Evolutionary conservation across 1,140 invertebrate species (phyloP), one percentile per base, ranked within the genome.

Genomic region (Trichomalopsis sarcophagae): DNA sequence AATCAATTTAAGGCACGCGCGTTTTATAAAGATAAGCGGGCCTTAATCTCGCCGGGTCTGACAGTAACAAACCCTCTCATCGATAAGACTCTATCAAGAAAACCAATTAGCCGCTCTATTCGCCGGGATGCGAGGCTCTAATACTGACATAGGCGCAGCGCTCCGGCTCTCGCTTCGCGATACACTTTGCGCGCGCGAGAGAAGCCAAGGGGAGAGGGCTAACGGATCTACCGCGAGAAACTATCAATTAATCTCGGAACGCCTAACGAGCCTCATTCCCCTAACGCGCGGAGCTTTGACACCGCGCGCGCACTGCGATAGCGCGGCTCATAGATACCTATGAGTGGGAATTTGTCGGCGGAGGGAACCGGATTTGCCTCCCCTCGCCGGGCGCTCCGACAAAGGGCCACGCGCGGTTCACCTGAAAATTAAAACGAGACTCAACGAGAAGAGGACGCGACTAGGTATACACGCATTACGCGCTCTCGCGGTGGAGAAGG

Each of bases 1-100:
- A 36, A 74, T 40, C 17, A 74, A 74, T 33, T 30, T n/a, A 6
- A 62, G 21, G 55, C 69, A 30, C 14, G 23, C 30, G 10, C 30
- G 30, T 27, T 71, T 30, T 71, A 33, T 30, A 30, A 71, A 71
- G 69, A 30, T 33, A 62, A 21, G 17, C 55, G 17, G 21, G 17
- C 3, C 30, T 71, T 71, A 71, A 71, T 71, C 69, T 7, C 6
- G 55, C 17, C 55, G 6, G 17, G 17, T 30, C 69, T 27, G 73
- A 74, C 73, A 74, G 33, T 74, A 74, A 74, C 73, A 74, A 74
- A 74, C 73, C 33, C 27, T 74, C 7, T 17, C 13, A 74, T 74
- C 73, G 73, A 74, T 40, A 74, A 74, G 73, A 40, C 73, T 74
- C 36, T 74, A 74, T 74, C 73, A 2, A 74, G 36, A 74, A 74